Evolutionary conservation across 2,888 invertebrate species (phyloP), one percentile per base, ranked within the genome.

Genomic region (Carterocephalus palaemon): DNA sequence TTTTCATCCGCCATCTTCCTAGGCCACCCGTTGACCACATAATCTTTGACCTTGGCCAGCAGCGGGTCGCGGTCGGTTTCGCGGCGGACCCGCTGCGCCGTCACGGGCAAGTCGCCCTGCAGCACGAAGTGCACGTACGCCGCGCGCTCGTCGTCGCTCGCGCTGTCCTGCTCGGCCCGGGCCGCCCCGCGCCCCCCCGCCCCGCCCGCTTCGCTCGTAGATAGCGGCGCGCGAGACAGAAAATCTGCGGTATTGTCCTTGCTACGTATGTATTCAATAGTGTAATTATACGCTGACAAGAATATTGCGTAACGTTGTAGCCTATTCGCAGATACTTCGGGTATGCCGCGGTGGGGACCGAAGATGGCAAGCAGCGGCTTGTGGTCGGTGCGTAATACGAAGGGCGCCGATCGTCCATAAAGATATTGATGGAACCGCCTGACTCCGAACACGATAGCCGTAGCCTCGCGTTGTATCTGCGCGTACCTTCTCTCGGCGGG

Each of bases 391-490:
- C n/a, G n/a, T n/a, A n/a, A n/a, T n/a, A n/a, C n/a, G n/a, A n/a
- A n/a, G 0, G 56, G 60, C 3, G 19, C 38, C 0, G 53, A 29
- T 6, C 58, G 45, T 1, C 56, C 58, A 26, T 58, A 62, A 6
- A 64, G 33, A 31, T 56, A 59, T 22, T 59, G 57, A 43, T 58
- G 59, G 10, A 48, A 57, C 0, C 51, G 45, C 0, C 55, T 32
- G 1, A 58, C 53, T 0, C 56, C 57, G 23, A 53, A 59, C 8
- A 59, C 52, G 24, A 56, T 61, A 3, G 59, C 60, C 0, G 58
- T 58, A 0, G 61, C 62, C 22, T 62, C 59, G 12, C 57, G 59
- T 46, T 59, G 55, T 4, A 62, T 56, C 28, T 60, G 60, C 4
- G 57, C 45, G 17, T 60, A 60, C 2, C 34, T 38, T 24, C 50